Percentiles rank a stretch among this genome's conserved stretches.
phyloP scores from a whole-genome alignment of 2,797 vertebrate genomes.

The Phylloscopus collybita region DNA sequence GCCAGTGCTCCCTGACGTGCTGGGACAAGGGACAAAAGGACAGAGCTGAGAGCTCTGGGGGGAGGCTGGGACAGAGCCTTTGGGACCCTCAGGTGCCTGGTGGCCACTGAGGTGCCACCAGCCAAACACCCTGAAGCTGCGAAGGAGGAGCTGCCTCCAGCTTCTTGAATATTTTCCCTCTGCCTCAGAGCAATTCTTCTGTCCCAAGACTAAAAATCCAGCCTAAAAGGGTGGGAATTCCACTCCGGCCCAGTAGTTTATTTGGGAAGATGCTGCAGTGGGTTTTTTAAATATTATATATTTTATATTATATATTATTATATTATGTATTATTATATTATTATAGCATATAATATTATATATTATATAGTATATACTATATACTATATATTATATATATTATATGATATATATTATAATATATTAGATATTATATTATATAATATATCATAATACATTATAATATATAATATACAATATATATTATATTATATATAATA shows the following conservation, averaged over 20 bases:
- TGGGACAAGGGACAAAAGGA: not conserved
- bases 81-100: not conserved
- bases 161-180: fast-evolving
- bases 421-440: no score
- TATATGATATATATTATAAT: no score
- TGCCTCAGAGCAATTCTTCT: fast-evolving
- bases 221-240: no score
- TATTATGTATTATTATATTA: no score
- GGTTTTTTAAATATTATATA: not conserved
- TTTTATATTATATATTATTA: no score
- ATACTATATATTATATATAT: no score
- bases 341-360: no score
- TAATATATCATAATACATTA: no score
- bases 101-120: fast-evolving
- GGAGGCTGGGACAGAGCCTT: not conserved
- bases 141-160: not conserved
- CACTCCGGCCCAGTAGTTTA: not conserved
- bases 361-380: no score
- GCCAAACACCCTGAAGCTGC: not conserved
- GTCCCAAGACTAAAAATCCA: not conserved
- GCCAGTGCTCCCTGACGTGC: fast-evolving
- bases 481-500: no score
- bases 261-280: not conserved
- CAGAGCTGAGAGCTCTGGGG: not conserved
- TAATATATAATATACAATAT: no score